Evolutionary conservation across 2,113 vertebrate genomes (phyloP), one percentile per base, ranked within the genome.

Genomic region (Lipotes vexillifer): DNA sequence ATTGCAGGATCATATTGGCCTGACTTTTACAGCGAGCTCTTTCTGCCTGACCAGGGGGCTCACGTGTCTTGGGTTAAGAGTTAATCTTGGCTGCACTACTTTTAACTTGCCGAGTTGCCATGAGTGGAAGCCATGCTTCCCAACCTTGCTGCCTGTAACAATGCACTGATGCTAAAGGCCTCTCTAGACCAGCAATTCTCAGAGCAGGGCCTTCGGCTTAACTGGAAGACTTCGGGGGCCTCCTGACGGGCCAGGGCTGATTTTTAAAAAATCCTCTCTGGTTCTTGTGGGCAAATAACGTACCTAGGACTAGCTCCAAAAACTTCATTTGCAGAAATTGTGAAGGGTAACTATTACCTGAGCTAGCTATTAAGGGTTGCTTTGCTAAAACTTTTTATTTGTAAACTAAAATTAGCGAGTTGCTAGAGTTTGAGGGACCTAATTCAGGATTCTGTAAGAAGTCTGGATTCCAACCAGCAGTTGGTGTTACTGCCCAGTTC

Each of bases 331-430:
- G n/a, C 17, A 27, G 41, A 36, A 80, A 59, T 77, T 14, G 36
- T 33, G 5, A 27, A 75, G 55, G 52, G 33, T 77, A 49, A 5
- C 27, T 75, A 0, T 49, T 65, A 78, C 57, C 78, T 5, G 11
- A 68, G 57, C 25, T 61, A 12, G 18, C 52, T 44, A 4, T 27
- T 61, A 61, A 57, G n/a, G 33, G 31, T 8, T n/a, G 13, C 69
- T 57, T 68, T 90, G 36, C 57, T 57, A 69, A 83, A 49, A 44
- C 11, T 27, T 78, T 49, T 65, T 68, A 81, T 81, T 78, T 95
- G 6, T 29, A 82, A 86, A 61, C 10, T n/a, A 59, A 95, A 84
- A n/a, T 75, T 8, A 44, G 13, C 1, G 0, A 12, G 9, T 25
- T 84, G 81, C 27, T 81, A 52, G 69, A 31, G 66, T 41, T 41